Conservation (phyloP, 2,888 invertebrate genomes). For the Drosophila nigricruria region DNA sequence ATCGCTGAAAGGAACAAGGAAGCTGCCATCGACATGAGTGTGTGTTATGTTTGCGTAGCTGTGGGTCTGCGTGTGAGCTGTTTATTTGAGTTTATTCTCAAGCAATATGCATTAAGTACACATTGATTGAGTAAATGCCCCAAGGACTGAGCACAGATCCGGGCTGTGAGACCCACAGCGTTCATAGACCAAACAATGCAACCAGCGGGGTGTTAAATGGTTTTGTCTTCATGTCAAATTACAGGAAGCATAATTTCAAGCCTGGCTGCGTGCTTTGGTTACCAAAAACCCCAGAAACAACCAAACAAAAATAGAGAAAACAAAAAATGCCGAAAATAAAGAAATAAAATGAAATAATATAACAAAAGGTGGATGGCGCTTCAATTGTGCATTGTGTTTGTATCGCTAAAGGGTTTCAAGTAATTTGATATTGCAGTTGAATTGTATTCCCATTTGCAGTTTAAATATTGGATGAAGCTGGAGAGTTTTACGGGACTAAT, state of each 20-base stretch:
- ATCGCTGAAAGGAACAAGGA: constrained; percentile 29
- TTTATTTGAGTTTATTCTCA: constrained; percentile 39
- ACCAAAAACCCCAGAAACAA: constrained; percentile 34
- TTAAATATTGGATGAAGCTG: neutral
- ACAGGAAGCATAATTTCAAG: constrained; percentile 79
- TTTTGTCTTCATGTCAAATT: constrained; percentile 79
- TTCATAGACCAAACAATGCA: constrained; percentile 63
- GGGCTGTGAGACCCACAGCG: constrained; percentile 10
- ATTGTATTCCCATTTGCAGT: neutral
- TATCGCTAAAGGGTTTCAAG: neutral
- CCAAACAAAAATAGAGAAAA: constrained; percentile 21
- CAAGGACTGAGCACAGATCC: constrained; percentile 11
- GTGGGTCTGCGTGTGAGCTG: constrained; percentile 12
- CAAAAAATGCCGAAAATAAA: constrained; percentile 11
- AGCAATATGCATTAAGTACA: constrained; percentile 57
- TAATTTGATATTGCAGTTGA: constrained; percentile 10
- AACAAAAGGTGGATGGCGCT: constrained; percentile 56
- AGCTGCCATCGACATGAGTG: constrained; percentile 8
- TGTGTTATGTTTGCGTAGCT: constrained; percentile 9
- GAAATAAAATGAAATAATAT: constrained; percentile 17
- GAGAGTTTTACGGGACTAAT: neutral
- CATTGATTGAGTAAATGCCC: constrained; percentile 46
- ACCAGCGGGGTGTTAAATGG: constrained; percentile 77
- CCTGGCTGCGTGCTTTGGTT: constrained; percentile 64
- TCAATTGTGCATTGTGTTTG: constrained; percentile 54